Conservation (phyloP, 23 tunicate genomes). For the Trididemnum nubilum region DNA sequence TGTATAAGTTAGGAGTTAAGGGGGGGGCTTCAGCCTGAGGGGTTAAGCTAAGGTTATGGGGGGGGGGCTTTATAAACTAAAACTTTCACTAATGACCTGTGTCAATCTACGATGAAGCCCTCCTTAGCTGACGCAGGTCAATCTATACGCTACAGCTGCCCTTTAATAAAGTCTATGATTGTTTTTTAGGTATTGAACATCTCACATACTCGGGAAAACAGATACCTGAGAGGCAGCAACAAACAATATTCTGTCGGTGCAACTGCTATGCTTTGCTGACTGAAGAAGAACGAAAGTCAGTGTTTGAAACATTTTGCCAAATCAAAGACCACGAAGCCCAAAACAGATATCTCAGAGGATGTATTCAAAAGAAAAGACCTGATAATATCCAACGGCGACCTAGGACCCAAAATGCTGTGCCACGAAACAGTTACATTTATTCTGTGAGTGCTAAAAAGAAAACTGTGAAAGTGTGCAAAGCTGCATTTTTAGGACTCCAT, state of each 20-base stretch:
- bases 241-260: background rate
- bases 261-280: background rate
- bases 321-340: constrained; percentile 11
- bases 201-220: constrained; percentile 17
- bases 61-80: no score
- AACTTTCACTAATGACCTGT: no score
- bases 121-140: no score
- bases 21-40: no score
- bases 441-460: background rate
- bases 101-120: no score
- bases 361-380: background rate
- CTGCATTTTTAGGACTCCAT: constrained; percentile 26
- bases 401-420: background rate
- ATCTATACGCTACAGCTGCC: no score
- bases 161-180: no score
- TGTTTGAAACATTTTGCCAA: background rate
- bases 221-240: background rate
- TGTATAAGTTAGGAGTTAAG: no score
- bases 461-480: constrained; percentile 13
- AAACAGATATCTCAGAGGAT: constrained; percentile 5
- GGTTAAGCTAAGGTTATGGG: no score
- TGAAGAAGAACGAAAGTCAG: background rate
- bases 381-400: constrained; percentile 10
- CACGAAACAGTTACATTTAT: constrained; percentile 8
- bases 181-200: constrained; percentile 21